Conservation (phyloP, 2,888 invertebrate genomes). For the Diplazon laetatorius region DNA sequence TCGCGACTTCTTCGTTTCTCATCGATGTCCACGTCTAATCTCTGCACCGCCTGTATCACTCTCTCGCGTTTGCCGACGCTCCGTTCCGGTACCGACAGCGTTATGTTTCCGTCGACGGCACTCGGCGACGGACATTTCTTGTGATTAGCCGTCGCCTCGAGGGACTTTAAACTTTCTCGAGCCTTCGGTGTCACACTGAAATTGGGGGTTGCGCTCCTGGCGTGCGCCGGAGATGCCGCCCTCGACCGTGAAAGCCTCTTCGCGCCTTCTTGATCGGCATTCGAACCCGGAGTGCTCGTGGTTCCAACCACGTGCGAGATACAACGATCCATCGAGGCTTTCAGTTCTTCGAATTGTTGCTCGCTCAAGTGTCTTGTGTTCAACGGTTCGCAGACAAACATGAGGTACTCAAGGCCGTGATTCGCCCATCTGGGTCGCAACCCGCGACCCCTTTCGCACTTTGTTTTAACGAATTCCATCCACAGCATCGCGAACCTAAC, state of each 20-base stretch:
- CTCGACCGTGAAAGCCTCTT: slow-evolving; percentile 74
- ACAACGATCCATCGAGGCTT: slow-evolving; percentile 91
- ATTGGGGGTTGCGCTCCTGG: slow-evolving; percentile 71
- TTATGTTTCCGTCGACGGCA: slow-evolving; percentile 67
- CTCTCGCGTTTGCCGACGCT: slow-evolving; percentile 75
- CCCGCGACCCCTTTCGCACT: slow-evolving; percentile 93
- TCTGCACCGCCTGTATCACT: slow-evolving; percentile 83
- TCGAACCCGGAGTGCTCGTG: slow-evolving; percentile 76
- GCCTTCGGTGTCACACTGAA: slow-evolving; percentile 68
- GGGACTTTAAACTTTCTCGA: slow-evolving; percentile 70
- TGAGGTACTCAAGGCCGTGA: slow-evolving; percentile 94
- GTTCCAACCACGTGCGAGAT: slow-evolving; percentile 93
- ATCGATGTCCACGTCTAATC: slow-evolving; percentile 87
- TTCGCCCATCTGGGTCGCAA: slow-evolving; percentile 93
- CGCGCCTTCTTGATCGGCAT: slow-evolving; percentile 69
- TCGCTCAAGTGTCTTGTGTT: slow-evolving; percentile 91
- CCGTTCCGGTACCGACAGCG: slow-evolving; percentile 66
- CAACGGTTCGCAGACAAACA: slow-evolving; percentile 92
- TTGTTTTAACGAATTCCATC: slow-evolving; percentile 94
- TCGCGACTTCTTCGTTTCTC: slow-evolving; percentile 84
- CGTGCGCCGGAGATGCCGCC: slow-evolving; percentile 74
- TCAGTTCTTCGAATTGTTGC: slow-evolving; percentile 90
- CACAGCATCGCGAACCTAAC: slow-evolving; percentile 90
- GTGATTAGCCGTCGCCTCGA: slow-evolving; percentile 62
- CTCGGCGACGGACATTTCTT: slow-evolving; percentile 62